These are phyloP conservation scores for Cheilosia impressa DNA, from an alignment of 2,888 invertebrate species.

Conservation along the genomic window DNA sequence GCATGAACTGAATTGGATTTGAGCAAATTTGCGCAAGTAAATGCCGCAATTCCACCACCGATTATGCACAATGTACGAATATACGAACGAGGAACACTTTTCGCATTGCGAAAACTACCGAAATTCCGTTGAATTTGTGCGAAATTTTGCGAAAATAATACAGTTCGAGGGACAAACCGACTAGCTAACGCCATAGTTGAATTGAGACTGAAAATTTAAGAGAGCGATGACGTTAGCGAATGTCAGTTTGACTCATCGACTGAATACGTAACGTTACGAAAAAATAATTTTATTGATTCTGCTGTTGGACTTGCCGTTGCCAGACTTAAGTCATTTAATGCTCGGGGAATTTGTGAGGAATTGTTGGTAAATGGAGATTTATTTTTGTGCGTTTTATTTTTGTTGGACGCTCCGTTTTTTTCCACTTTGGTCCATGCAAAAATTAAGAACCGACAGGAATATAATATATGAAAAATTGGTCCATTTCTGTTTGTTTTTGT, in stretches of 20 bases:
- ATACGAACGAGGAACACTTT: slow-evolving; percentile 76
- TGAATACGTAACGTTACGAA: not conserved
- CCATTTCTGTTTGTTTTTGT: no score
- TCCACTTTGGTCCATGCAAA: no score
- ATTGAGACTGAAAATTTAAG: slow-evolving; percentile 72
- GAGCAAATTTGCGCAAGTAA: slow-evolving; percentile 83
- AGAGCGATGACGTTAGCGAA: slow-evolving; percentile 28
- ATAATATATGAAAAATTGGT: no score
- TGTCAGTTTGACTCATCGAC: slow-evolving; percentile 25
- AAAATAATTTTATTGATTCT: no score
- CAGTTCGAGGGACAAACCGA: slow-evolving; percentile 77
- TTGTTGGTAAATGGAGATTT: no score
- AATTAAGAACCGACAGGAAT: no score
- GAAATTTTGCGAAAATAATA: slow-evolving; percentile 78
- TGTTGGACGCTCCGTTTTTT: no score
- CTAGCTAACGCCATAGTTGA: slow-evolving; percentile 80
- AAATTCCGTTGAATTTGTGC: slow-evolving; percentile 78
- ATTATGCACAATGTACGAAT: slow-evolving; percentile 80
- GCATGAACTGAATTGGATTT: slow-evolving; percentile 84
- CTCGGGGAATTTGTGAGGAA: no score
- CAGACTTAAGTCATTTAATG: no score
- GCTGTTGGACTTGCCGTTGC: no score
- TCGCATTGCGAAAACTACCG: slow-evolving; percentile 76
- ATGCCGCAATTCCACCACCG: slow-evolving; percentile 84
- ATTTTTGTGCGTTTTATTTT: no score